A percentile compares a stretch with the other conserved stretches of the same genome.
Evolutionary conservation across 1,140 invertebrate genomes (phyloP).

Genomic region (Ceratitis capitata): DNA sequence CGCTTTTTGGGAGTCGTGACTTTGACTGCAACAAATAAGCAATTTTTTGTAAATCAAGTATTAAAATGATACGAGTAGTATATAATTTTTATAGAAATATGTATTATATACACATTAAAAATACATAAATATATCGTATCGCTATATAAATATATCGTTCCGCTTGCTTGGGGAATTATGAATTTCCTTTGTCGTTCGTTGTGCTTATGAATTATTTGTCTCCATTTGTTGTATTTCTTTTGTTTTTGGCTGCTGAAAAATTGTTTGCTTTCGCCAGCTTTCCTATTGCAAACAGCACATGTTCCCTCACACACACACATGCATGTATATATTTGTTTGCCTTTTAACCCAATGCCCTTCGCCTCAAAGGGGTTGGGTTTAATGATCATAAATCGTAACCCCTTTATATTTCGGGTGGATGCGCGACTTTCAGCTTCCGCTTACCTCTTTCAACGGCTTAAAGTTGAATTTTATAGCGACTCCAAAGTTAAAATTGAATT

Average conservation of each 20-base stretch:
- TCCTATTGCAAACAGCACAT: background rate
- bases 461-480: background rate
- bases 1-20: background rate
- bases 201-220: conserved; percentile 49
- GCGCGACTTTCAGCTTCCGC: conserved; percentile 55
- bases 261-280: background rate
- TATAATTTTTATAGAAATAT: background rate
- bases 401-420: conserved; percentile 47
- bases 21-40: background rate
- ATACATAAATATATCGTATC: background rate
- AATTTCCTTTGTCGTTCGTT: conserved; percentile 33
- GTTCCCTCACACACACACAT: background rate
- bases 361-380: conserved; percentile 48
- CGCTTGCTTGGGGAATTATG: background rate
- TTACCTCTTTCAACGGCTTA: conserved; percentile 42
- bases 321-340: too few relatives aligned
- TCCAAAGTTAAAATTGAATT: background rate
- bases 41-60: background rate
- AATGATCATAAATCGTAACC: conserved; percentile 63
- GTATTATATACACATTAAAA: background rate
- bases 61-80: too few relatives aligned
- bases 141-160: background rate
- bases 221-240: conserved; percentile 43
- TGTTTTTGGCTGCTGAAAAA: background rate
- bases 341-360: too few relatives aligned